Evolutionary conservation across 2,888 invertebrate species (phyloP).

Genomic region (Adelognathus sp.): DNA sequence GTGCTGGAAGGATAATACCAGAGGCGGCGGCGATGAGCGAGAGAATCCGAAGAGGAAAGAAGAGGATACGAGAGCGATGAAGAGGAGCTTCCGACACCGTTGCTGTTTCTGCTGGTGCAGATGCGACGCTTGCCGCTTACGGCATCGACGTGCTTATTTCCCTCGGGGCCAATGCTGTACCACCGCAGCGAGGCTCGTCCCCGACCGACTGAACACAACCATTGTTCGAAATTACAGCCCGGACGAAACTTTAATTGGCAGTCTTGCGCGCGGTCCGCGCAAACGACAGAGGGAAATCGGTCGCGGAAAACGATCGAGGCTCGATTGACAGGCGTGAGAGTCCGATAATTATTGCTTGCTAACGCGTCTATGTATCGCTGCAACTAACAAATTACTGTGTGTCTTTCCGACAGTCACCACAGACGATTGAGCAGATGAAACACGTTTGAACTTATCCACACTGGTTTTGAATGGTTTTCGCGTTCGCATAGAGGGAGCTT

Average conservation of each 20-base stretch:
- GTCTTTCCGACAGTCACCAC: neutral
- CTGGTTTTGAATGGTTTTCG: neutral
- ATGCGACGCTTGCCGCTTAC: constrained; percentile 31
- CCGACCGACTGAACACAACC: constrained; percentile 41
- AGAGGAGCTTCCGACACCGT: constrained; percentile 11
- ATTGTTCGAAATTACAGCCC: constrained; percentile 61
- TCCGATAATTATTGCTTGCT: constrained; percentile 33
- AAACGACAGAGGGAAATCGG: constrained; percentile 40
- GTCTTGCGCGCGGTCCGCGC: constrained; percentile 46
- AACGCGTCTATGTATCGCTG: neutral
- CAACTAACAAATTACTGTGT: neutral
- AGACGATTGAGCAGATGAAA: neutral
- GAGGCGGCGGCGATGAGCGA: no score
- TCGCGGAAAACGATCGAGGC: constrained; percentile 33
- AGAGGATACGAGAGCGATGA: neutral
- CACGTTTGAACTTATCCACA: neutral
- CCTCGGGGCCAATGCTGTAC: constrained; percentile 53
- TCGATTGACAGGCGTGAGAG: constrained; percentile 42
- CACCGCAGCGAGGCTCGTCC: constrained; percentile 25
- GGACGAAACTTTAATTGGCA: constrained; percentile 63
- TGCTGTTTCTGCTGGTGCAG: constrained; percentile 43
- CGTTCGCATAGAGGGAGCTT: no score
- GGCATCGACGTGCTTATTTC: constrained; percentile 65
- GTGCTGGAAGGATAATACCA: constrained; percentile 18
- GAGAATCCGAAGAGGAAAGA: neutral